Evolutionary conservation across 2,888 invertebrate genomes (phyloP).

Genomic region (Erebia palarica): DNA sequence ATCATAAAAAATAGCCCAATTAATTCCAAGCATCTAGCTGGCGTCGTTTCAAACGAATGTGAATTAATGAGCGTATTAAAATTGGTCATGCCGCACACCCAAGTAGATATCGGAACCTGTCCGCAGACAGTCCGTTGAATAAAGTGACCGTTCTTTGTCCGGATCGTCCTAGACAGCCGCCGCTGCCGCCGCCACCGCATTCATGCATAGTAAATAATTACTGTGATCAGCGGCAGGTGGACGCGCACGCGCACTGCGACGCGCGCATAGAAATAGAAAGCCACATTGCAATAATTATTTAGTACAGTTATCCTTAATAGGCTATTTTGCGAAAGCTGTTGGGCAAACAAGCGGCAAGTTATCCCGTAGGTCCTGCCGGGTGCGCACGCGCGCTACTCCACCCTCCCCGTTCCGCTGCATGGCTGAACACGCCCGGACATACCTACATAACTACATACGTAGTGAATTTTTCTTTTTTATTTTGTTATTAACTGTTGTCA

Average conservation of each 20-base stretch:
- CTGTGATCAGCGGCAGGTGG: conserved; percentile 80
- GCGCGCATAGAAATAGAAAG: conserved; percentile 79
- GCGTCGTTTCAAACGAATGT: conserved; percentile 58
- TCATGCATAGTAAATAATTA: conserved; percentile 83
- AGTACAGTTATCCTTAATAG: conserved; percentile 82
- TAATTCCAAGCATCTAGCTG: conserved; percentile 54
- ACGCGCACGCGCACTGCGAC: conserved; percentile 66
- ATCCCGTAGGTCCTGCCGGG: conserved; percentile 73
- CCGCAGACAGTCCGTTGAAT: conserved; percentile 59
- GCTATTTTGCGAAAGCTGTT: conserved; percentile 81
- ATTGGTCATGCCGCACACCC: conserved; percentile 70
- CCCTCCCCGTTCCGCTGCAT: conserved; percentile 29
- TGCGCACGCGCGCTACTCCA: conserved; percentile 49
- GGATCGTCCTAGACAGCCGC: conserved; percentile 75
- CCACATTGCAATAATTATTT: conserved; percentile 83
- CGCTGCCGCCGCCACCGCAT: conserved; percentile 56
- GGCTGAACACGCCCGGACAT: conserved; percentile 18
- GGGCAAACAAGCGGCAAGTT: conserved; percentile 73
- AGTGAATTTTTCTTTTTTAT: background rate
- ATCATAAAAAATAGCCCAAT: conserved; percentile 38
- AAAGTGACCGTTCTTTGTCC: conserved; percentile 77
- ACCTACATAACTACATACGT: conserved; percentile 15
- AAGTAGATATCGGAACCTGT: conserved; percentile 73
- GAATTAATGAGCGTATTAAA: conserved; percentile 71
- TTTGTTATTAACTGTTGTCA: conserved; percentile 13